Evolutionary conservation across 1,140 invertebrate species (phyloP).

Genomic region (Bombus cullumanus): DNA sequence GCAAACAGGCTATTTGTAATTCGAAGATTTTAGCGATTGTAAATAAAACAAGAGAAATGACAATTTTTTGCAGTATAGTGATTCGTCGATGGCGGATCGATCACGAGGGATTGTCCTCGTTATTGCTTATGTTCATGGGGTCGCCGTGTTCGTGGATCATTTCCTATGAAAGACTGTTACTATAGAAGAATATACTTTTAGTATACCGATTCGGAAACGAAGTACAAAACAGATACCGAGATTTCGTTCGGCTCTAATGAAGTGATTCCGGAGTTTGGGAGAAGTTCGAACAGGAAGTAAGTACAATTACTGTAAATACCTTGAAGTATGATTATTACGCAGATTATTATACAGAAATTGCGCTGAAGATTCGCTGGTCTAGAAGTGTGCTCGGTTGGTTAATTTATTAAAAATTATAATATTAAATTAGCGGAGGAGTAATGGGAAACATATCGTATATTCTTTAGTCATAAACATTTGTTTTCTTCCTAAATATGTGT

Average conservation of each 20-base stretch:
- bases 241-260: conserved; percentile 4
- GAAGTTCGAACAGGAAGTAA: conserved; percentile 14
- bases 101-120: background rate
- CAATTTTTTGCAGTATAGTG: background rate
- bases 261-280: background rate
- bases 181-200: conserved; percentile 3
- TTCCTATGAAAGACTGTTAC: conserved; percentile 10
- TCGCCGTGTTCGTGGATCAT: background rate
- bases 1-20: background rate
- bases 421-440: conserved; percentile 6
- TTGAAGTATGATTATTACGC: background rate
- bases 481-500: background rate
- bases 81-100: background rate
- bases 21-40: conserved; percentile 16
- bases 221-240: background rate
- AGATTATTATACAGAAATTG: background rate
- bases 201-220: background rate
- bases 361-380: background rate
- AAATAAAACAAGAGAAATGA: background rate
- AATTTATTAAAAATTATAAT: background rate
- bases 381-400: background rate
- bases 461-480: background rate
- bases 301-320: conserved; percentile 19
- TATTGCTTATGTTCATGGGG: background rate
- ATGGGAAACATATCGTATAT: conserved; percentile 21